Conservation (phyloP, 2,113 vertebrate genomes). For the Melanerpes formicivorus region DNA sequence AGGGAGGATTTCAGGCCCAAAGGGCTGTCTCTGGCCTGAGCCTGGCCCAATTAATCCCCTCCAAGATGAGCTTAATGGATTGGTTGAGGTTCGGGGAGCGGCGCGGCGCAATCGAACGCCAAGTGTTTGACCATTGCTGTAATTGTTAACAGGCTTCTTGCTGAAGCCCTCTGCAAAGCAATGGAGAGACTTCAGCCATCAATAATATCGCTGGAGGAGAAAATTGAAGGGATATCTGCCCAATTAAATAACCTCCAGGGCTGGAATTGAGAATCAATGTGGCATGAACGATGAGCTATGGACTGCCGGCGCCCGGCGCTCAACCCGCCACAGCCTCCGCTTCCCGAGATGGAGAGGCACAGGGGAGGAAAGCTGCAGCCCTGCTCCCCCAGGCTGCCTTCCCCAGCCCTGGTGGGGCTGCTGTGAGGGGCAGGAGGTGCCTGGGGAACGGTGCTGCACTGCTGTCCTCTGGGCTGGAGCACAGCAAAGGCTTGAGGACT, state of each 20-base stretch:
- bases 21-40: neutral
- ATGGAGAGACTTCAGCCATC: slow-evolving; percentile 40
- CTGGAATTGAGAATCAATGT: slow-evolving; percentile 62
- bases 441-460: rapidly evolving
- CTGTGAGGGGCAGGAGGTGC: neutral
- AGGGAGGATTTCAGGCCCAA: neutral
- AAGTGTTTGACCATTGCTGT: slow-evolving; percentile 1
- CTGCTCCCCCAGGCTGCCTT: rapidly evolving
- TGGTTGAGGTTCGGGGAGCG: slow-evolving; percentile 22
- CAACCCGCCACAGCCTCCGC: neutral
- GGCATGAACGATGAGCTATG: slow-evolving; percentile 39
- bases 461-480: rapidly evolving
- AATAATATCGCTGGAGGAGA: slow-evolving; percentile 63
- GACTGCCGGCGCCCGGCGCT: neutral
- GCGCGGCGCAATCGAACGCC: neutral
- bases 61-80: slow-evolving; percentile 1
- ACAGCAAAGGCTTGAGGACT: rapidly evolving
- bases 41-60: neutral
- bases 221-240: slow-evolving; percentile 70
- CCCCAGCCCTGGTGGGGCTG: neutral
- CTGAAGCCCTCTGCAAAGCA: neutral
- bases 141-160: slow-evolving; percentile 45
- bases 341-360: neutral
- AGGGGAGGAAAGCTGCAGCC: neutral
- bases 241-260: slow-evolving; percentile 62